Evolutionary conservation across 2,888 invertebrate species (phyloP), one percentile per base, ranked within the genome.

Genomic region (Antheraea yamamai): DNA sequence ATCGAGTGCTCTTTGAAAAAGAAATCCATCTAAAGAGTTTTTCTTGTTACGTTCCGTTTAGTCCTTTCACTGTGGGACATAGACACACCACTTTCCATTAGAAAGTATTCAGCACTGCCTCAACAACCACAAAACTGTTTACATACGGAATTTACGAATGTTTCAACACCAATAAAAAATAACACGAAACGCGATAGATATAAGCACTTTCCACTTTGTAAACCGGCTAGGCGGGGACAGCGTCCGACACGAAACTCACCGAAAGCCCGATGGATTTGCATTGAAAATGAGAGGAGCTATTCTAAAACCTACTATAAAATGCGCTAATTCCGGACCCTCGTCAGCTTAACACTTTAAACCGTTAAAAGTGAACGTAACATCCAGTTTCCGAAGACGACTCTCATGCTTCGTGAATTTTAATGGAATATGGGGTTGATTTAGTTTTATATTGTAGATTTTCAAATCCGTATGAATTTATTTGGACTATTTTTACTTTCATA

Each of bases 201-300:
- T 66, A 66, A 66, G 64, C 64, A 16, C 64, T 66, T 66, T 66
- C 30, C 64, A 66, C 64, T 16, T 14, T 66, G 12, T 70, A 70
- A 70, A 70, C 39, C 39, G 35, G 23, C 70, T 70, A 35, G 39
- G 39, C 39, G 70, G 39, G 70, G 18, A 70, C 70, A 39, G 66
- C 70, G 35, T 51, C 72, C 74, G 76, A 76, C 77, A 76, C 72
- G 78, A 75, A 83, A 81, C 80, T 81, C 79, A 73, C 81, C 79
- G 74, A 83, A 85, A 84, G 82, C 85, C 86, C 85, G 82, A 84
- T 82, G 87, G 90, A 89, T 92, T 92, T 91, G 88, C 91, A 92
- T 91, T 84, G 86, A 84, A 88, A 90, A 92, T 91, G 90, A 89
- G 90, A 85, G 82, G 81, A 39, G 81, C 81, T 81, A 81, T 47